Conservation (phyloP, 2,888 invertebrate species). For the Ametastegia equiseti region DNA sequence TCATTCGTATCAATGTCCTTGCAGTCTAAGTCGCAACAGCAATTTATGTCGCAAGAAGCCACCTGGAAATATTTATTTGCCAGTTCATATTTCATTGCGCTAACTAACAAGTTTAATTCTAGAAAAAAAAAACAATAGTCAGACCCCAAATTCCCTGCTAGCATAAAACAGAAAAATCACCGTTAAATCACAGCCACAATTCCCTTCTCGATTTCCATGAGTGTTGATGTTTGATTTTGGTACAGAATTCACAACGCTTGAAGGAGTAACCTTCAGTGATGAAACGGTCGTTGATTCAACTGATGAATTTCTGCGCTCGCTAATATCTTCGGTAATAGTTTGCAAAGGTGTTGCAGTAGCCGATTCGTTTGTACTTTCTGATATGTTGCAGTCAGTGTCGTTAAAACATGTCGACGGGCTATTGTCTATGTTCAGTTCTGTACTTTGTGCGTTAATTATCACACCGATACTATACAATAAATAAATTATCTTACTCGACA, state of each 20-base stretch:
- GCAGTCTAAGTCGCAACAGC: slow-evolving; percentile 91
- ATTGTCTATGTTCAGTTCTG: slow-evolving; percentile 20
- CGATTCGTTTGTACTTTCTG: slow-evolving; percentile 45
- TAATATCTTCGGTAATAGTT: neutral
- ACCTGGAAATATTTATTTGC: slow-evolving; percentile 77
- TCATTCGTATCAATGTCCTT: slow-evolving; percentile 78
- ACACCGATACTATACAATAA: neutral
- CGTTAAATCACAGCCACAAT: slow-evolving; percentile 80
- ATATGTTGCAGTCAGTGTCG: slow-evolving; percentile 60
- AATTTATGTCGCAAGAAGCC: slow-evolving; percentile 87
- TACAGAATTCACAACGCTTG: slow-evolving; percentile 47
- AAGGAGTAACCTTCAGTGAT: slow-evolving; percentile 49
- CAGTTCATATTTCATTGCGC: neutral
- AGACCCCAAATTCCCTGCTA: neutral
- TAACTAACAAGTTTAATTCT: neutral
- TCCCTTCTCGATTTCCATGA: slow-evolving; percentile 65
- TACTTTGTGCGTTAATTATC: slow-evolving; percentile 19
- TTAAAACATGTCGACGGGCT: slow-evolving; percentile 58
- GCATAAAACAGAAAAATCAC: slow-evolving; percentile 68
- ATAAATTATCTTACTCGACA: neutral
- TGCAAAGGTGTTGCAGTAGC: neutral
- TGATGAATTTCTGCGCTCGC: slow-evolving; percentile 20
- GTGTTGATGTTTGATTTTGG: slow-evolving; percentile 51
- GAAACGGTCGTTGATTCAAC: slow-evolving; percentile 37
- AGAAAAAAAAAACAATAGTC: neutral